phyloP scores from a whole-genome alignment of 2,888 invertebrate species.

The Lampropteryx suffumata region DNA sequence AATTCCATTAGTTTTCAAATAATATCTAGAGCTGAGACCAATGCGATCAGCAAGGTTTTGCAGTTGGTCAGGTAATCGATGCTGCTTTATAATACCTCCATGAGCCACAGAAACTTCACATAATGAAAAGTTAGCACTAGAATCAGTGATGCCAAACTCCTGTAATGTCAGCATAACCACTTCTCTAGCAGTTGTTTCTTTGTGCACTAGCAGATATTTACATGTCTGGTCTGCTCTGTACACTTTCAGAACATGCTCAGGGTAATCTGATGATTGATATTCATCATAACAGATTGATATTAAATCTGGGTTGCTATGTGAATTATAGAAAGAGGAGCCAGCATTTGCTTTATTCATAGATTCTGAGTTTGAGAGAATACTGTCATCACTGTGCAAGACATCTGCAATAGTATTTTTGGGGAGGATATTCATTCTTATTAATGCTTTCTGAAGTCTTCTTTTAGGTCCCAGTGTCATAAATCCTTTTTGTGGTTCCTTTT shows the following conservation, averaged over 20 bases:
- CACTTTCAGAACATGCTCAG: constrained; percentile 98
- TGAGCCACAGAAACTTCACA: constrained; percentile 98
- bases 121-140: constrained; percentile 96
- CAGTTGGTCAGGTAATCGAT: constrained; percentile 95
- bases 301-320: constrained; percentile 94
- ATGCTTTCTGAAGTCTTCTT: constrained; percentile 90
- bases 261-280: constrained; percentile 90
- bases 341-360: constrained; percentile 74
- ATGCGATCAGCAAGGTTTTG: constrained; percentile 98
- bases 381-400: constrained; percentile 86
- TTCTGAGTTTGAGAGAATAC: constrained; percentile 84
- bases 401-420: constrained; percentile 91
- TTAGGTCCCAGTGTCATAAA: constrained; percentile 96
- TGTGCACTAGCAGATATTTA: constrained; percentile 98
- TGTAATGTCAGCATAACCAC: constrained; percentile 98
- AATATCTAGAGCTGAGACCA: constrained; percentile 94
- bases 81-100: constrained; percentile 97
- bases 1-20: constrained; percentile 96
- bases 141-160: constrained; percentile 97
- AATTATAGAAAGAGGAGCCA: constrained; percentile 87
- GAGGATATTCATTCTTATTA: constrained; percentile 94
- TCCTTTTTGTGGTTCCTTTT: constrained; percentile 87
- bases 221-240: constrained; percentile 98
- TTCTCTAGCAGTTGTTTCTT: constrained; percentile 94
- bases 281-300: constrained; percentile 93